These are phyloP conservation scores for Gerris lacustris DNA, from an alignment of 2,888 invertebrate genomes.

Conservation along the genomic window DNA sequence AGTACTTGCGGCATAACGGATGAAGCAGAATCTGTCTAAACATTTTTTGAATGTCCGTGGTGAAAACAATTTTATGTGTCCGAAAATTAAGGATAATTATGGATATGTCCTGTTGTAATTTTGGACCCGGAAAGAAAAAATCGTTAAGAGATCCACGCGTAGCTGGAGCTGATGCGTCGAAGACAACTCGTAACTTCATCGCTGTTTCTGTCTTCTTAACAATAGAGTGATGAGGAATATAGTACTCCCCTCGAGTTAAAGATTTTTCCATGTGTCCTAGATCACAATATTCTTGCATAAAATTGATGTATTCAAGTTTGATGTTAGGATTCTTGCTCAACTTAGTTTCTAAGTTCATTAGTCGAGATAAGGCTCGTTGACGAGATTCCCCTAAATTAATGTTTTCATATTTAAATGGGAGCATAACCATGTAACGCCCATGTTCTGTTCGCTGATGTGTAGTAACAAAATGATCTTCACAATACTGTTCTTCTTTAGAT, in stretches of 20 bases:
- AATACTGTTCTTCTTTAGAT: not conserved
- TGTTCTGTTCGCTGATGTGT: not conserved
- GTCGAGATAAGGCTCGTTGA: not conserved
- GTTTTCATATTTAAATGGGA: not conserved
- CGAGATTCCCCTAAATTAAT: not conserved
- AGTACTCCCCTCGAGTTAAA: not conserved
- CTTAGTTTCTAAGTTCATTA: too few species aligned
- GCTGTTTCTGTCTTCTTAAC: constrained; percentile 19
- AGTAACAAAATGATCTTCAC: not conserved
- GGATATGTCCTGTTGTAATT: constrained; percentile 23
- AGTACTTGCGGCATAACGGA: constrained; percentile 23
- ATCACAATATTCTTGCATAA: constrained; percentile 25
- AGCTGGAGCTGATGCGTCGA: constrained; percentile 28
- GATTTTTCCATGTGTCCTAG: constrained; percentile 26
- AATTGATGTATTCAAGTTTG: not conserved
- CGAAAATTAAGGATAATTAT: constrained; percentile 27
- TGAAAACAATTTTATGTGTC: constrained; percentile 25
- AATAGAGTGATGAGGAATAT: constrained; percentile 27
- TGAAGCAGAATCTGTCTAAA: constrained; percentile 28
- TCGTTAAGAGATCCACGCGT: constrained; percentile 25
- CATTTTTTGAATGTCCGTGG: constrained; percentile 30
- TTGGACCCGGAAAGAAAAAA: constrained; percentile 29
- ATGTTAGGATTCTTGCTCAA: too few species aligned
- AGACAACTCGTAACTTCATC: constrained; percentile 29
- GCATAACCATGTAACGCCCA: not conserved